Evolutionary conservation across 1,140 invertebrate species (phyloP), one percentile per base, ranked within the genome.

Genomic region (Bombus confusus): DNA sequence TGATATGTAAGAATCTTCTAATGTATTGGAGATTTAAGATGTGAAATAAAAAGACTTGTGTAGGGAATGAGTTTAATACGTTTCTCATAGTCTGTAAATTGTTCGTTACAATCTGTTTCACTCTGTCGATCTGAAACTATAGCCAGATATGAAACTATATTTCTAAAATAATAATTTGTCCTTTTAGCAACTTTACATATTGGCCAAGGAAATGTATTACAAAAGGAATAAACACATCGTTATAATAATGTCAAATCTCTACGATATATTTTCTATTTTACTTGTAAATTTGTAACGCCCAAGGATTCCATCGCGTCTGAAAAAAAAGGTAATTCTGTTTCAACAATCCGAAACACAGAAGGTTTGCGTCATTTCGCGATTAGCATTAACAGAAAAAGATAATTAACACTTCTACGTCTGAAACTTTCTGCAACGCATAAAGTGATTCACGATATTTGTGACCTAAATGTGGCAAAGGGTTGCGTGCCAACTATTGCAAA

Each of bases 371-470:
- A 66, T 0, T 66, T 34, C 28, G 0, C 59, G 31, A 66, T 66
- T 34, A 66, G 1, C 31, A 34, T 66, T 18, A n/a, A 66, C 31
- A 66, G 2, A 37, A 5, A 13, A 43, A 47, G 22, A 12, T 41
- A 47, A 47, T 43, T 31, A 68, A 47, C 31, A 31, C 9, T 13
- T 31, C 34, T 34, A 2, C 37, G 18, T 31, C 1, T 31, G 10
- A 22, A 79, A 31, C 52, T 81, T 43, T 81, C 37, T 3, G 4
- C 25, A 10, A 34, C 72, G 41, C 22, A 37, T 12, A 25, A 18
- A 28, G 13, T 81, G 80, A 74, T 22, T 81, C 68, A 64, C n/a
- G 10, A 10, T 39, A 52, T 41, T 69, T 52, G 6, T 43, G 80
- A 73, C 69, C 69, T 12, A 64, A 62, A 73, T 73, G 52, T 41